These are phyloP conservation scores for Dolichotis patagonum DNA, from an alignment of 2,113 vertebrate species.

Conservation along the genomic window DNA sequence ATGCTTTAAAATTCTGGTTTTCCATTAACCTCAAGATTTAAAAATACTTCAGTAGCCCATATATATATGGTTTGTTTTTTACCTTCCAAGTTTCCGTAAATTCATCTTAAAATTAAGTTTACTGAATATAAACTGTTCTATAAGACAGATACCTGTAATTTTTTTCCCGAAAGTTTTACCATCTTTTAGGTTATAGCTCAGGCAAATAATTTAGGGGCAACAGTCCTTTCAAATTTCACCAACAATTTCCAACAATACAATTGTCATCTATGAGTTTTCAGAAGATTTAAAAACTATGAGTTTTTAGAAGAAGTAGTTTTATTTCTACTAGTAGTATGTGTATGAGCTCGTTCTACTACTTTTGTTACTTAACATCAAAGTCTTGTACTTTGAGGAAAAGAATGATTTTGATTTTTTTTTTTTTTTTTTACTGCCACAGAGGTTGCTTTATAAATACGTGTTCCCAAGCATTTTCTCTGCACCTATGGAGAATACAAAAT, in stretches of 20 bases:
- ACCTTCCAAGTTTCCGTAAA: background rate
- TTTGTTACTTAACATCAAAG: background rate
- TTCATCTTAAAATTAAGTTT: background rate
- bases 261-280: background rate
- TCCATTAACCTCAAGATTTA: background rate
- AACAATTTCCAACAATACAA: background rate
- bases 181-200: background rate
- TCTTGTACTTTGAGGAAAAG: background rate
- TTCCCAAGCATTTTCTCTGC: background rate
- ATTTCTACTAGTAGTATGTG: background rate
- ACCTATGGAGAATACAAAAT: background rate
- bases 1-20: background rate
- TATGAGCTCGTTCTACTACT: background rate
- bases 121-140: background rate
- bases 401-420: background rate
- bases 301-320: background rate
- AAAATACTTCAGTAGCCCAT: background rate
- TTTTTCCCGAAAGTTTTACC: background rate
- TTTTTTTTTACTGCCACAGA: background rate
- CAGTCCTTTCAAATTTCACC: background rate
- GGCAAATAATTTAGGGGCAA: background rate
- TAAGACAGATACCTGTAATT: background rate
- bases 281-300: background rate
- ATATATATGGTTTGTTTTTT: background rate
- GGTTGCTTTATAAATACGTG: background rate